Evolutionary conservation across 1,140 invertebrate genomes (phyloP), one percentile per base, ranked within the genome.

Genomic region (Drosophila tsacasi): DNA sequence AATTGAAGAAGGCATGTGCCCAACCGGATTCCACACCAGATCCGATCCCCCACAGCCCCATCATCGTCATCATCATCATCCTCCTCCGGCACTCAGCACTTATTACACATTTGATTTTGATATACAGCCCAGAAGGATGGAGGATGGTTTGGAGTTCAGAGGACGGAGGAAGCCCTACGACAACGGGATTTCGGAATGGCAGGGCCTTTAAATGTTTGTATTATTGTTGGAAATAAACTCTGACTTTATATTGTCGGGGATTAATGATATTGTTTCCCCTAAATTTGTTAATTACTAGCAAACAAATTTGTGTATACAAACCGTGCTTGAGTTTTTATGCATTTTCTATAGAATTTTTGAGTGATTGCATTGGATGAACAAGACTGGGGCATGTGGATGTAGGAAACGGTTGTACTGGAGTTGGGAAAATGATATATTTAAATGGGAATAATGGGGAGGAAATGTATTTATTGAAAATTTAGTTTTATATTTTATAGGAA

Each of bases 221-320:
- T 90, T 90, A 90, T 90, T 89, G 85, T 90, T 90, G 85, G 79
- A 90, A 90, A 90, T 90, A 90, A 90, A 90, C 85, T 89, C 84
- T 58, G 85, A 90, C 76, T 90, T 85, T 85, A 90, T 90, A 89
- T 85, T 90, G 85, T 85, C 84, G 85, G 61, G 72, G 67, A 90
- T 90, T 90, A 90, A 90, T 90, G 85, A 90, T 90, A 90, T 90
- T 91, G 85, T 85, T 80, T 90, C 85, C 81, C 81, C 79, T 91
- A 90, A 90, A 91, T 90, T 85, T 91, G 81, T 90, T 90, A 90
- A 90, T 90, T 90, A 90, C 85, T 69, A 82, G 86, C 82, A 85
- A 85, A 90, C 81, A 90, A 85, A 89, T 89, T 89, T 90, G 81
- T 89, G 75, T 89, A 82, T 81, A 89, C 81, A 89, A 89, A 85